Conservation (phyloP, 2,797 vertebrate species). For the Sternotherus odoratus region DNA sequence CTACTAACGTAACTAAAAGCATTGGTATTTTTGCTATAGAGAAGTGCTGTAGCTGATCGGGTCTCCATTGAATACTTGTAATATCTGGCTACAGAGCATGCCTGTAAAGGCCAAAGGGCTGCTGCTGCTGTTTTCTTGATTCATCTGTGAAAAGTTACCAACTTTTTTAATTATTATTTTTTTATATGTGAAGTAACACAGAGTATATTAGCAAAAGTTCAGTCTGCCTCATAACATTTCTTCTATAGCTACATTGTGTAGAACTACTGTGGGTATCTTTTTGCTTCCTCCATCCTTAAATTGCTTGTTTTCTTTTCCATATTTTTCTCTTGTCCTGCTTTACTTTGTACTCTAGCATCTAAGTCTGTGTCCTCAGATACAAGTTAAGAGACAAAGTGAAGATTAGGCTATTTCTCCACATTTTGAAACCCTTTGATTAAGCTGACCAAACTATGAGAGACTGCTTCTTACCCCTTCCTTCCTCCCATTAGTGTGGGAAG, state of each 20-base stretch:
- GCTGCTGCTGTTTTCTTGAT: not conserved
- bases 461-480: not conserved
- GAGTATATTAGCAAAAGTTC: conserved; percentile 58
- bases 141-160: conserved; percentile 41
- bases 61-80: conserved; percentile 51
- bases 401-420: conserved; percentile 31
- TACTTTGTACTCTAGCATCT: not conserved
- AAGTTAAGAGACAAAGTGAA: conserved; percentile 35
- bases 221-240: conserved; percentile 32
- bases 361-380: conserved; percentile 30
- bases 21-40: conserved; percentile 76
- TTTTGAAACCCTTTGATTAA: conserved; percentile 53
- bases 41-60: conserved; percentile 63
- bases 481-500: not conserved
- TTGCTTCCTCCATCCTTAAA: not conserved
- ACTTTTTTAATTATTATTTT: not conserved
- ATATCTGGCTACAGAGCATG: conserved; percentile 69
- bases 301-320: conserved; percentile 27
- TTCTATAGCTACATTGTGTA: conserved; percentile 23
- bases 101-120: conserved; percentile 28
- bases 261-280: conserved; percentile 14
- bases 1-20: conserved; percentile 63
- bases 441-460: not conserved
- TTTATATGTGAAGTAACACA: conserved; percentile 4
- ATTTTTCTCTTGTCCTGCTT: not conserved